Conservation (phyloP, 1,140 invertebrate species). For the Maconellicoccus hirsutus region DNA sequence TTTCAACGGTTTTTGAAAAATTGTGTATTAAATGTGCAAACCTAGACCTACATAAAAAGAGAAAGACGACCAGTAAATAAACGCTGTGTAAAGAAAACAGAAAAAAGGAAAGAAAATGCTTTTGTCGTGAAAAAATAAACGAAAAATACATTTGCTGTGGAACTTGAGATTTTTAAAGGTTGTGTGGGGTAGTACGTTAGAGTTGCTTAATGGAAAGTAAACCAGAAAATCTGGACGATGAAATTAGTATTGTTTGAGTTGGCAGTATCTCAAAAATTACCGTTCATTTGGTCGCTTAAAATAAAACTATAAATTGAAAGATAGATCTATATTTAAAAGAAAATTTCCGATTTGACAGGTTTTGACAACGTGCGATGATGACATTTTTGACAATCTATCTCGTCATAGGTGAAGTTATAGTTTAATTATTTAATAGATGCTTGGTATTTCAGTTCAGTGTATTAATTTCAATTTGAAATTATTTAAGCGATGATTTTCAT, state of each 20-base stretch:
- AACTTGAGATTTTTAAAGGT: background rate
- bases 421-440: no score
- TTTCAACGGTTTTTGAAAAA: no score
- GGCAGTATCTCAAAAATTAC: background rate
- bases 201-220: slow-evolving; percentile 4
- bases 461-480: no score
- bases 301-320: background rate
- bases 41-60: no score
- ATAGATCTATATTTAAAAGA: background rate
- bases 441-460: no score
- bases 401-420: background rate
- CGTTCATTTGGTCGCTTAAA: background rate
- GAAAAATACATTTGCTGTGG: background rate
- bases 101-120: background rate
- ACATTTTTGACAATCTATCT: background rate
- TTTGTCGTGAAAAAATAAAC: background rate
- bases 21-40: no score
- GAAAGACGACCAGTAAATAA: background rate
- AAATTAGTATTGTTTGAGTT: slow-evolving; percentile 1
- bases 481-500: background rate
- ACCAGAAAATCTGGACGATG: background rate
- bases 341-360: background rate
- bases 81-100: background rate
- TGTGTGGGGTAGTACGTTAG: background rate
- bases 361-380: background rate